Evolutionary conservation across 2,113 vertebrate genomes (phyloP).

Genomic region (Lophius piscatorius): DNA sequence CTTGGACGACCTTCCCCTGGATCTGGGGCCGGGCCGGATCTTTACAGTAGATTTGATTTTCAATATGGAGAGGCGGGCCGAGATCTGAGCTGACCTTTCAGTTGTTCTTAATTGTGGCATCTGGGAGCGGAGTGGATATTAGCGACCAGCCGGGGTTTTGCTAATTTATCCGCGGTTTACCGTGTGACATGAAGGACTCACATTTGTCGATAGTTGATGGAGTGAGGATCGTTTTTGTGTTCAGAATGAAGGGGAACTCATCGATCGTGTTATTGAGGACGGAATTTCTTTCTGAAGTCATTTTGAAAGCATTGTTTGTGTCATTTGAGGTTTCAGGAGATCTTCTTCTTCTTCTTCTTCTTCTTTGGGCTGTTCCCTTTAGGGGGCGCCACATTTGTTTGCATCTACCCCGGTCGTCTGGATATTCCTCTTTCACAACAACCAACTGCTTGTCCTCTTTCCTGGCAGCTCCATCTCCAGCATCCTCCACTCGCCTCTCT

Average conservation of each 20-base stretch:
- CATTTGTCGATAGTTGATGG: constrained; percentile 55
- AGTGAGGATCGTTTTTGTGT: constrained; percentile 49
- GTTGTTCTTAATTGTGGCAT: constrained; percentile 69
- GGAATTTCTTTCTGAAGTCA: constrained; percentile 5
- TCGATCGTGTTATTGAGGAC: constrained; percentile 25
- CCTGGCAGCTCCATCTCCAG: no score
- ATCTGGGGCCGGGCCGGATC: constrained; percentile 41
- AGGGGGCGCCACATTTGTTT: no score
- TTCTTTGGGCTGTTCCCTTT: no score
- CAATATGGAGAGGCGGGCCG: constrained; percentile 50
- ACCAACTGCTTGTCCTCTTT: no score
- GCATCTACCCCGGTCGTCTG: no score
- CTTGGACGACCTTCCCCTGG: constrained; percentile 49
- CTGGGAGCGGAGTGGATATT: constrained; percentile 54
- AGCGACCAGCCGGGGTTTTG: constrained; percentile 9
- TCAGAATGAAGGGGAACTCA: constrained; percentile 28
- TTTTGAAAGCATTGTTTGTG: neutral
- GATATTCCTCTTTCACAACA: no score
- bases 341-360: no score
- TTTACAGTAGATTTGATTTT: constrained; percentile 75
- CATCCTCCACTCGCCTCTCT: no score
- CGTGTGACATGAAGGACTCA: constrained; percentile 40
- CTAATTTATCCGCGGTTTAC: constrained; percentile 45
- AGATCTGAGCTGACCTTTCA: constrained; percentile 68
- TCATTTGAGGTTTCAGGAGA: constrained; percentile 15